These are phyloP conservation scores for Molossus molossus DNA, from an alignment of 2,797 vertebrate genomes.

Conservation along the genomic window DNA sequence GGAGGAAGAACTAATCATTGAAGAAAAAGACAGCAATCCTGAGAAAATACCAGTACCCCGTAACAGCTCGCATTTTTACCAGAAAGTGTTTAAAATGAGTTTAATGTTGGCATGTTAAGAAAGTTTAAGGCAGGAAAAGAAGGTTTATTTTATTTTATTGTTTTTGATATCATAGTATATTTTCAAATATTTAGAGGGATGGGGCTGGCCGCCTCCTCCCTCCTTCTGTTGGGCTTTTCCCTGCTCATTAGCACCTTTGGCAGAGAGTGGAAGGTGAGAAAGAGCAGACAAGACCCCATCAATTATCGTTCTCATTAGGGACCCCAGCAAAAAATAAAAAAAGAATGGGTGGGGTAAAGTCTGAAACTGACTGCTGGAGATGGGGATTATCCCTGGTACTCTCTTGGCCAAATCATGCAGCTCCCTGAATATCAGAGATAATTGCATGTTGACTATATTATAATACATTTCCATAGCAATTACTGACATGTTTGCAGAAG, in stretches of 20 bases:
- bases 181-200: conserved; percentile 32
- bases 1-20: background rate
- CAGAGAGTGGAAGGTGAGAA: conserved; percentile 57
- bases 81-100: conserved; percentile 5
- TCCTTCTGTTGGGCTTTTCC: conserved; percentile 69
- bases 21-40: background rate
- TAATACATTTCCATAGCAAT: conserved; percentile 80
- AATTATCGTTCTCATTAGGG: conserved; percentile 80
- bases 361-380: background rate
- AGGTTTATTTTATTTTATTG: background rate
- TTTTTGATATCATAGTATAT: conserved; percentile 61
- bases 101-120: background rate
- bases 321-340: background rate
- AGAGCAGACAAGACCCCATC: conserved; percentile 68
- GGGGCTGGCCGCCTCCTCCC: background rate
- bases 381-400: conserved; percentile 53
- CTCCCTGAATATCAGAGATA: conserved; percentile 78
- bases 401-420: conserved; percentile 76
- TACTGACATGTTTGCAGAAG: conserved; percentile 66
- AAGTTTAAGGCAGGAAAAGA: conserved; percentile 22
- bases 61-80: background rate
- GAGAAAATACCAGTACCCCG: background rate
- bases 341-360: background rate
- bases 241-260: conserved; percentile 81
- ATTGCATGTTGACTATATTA: conserved; percentile 73